These are phyloP conservation scores for Pinctada fucata DNA, from an alignment of 2,888 invertebrate genomes.

Conservation along the genomic window DNA sequence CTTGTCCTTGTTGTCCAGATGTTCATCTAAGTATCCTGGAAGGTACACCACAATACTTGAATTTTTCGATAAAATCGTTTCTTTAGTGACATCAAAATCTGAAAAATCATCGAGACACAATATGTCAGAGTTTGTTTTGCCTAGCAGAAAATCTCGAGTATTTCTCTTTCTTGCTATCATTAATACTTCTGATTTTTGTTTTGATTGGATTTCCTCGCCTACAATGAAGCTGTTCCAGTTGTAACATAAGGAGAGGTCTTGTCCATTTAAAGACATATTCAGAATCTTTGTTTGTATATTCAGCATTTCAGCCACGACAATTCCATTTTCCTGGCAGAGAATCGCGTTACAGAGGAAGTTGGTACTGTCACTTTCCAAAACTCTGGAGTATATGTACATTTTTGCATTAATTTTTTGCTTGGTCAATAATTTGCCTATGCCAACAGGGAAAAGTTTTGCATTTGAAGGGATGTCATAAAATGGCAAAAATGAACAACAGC, in stretches of 20 bases:
- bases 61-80: no score
- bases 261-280: background rate
- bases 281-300: conserved; percentile 10
- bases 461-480: background rate
- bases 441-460: conserved; percentile 9
- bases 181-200: no score
- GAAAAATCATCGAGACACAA: background rate
- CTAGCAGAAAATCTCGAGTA: background rate
- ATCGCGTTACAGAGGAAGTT: background rate
- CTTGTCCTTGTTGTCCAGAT: background rate
- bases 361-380: background rate
- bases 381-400: conserved; percentile 20
- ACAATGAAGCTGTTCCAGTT: background rate
- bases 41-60: background rate
- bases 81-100: background rate
- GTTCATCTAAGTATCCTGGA: background rate
- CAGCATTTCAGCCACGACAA: conserved; percentile 21
- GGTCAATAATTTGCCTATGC: conserved; percentile 1
- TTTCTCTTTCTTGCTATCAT: background rate
- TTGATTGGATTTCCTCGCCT: no score
- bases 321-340: conserved; percentile 12
- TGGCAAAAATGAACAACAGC: background rate
- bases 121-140: background rate
- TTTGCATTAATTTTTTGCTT: background rate
- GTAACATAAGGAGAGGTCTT: background rate